Conservation (phyloP, 2,797 vertebrate genomes). For the Coccyzus lansbergi region DNA sequence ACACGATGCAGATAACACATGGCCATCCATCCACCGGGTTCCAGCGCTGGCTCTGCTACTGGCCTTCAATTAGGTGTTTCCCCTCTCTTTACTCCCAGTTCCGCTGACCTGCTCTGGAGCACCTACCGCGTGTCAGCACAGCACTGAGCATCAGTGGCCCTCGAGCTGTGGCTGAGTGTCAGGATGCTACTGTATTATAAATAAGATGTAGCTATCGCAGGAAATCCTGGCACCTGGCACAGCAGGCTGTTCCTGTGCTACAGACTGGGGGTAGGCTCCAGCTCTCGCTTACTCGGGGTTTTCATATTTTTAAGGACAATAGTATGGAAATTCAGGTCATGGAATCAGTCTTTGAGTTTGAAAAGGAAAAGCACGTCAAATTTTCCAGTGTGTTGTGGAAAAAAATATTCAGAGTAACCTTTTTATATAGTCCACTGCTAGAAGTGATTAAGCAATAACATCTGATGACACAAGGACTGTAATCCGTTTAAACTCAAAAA, state of each 20-base stretch:
- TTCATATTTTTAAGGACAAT: slow-evolving; percentile 40
- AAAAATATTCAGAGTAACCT: slow-evolving; percentile 30
- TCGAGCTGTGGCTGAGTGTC: background rate
- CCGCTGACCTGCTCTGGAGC: background rate
- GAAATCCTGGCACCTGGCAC: background rate
- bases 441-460: slow-evolving; percentile 66
- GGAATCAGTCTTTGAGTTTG: slow-evolving; percentile 40
- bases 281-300: slow-evolving; percentile 19
- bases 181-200: background rate
- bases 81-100: background rate
- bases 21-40: background rate
- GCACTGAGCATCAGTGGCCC: background rate
- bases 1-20: background rate
- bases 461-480: slow-evolving; percentile 68
- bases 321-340: slow-evolving; percentile 29
- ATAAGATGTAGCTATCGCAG: background rate
- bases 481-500: slow-evolving; percentile 72
- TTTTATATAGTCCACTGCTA: slow-evolving; percentile 38
- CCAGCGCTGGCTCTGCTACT: background rate
- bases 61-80: background rate
- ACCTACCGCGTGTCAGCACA: background rate
- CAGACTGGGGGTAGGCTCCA: background rate
- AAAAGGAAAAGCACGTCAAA: slow-evolving; percentile 45
- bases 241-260: background rate
- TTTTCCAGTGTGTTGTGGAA: slow-evolving; percentile 41